These are phyloP conservation scores for Rugalucina vietnamica DNA, from an alignment of 2,888 invertebrate species.

Conservation along the genomic window DNA sequence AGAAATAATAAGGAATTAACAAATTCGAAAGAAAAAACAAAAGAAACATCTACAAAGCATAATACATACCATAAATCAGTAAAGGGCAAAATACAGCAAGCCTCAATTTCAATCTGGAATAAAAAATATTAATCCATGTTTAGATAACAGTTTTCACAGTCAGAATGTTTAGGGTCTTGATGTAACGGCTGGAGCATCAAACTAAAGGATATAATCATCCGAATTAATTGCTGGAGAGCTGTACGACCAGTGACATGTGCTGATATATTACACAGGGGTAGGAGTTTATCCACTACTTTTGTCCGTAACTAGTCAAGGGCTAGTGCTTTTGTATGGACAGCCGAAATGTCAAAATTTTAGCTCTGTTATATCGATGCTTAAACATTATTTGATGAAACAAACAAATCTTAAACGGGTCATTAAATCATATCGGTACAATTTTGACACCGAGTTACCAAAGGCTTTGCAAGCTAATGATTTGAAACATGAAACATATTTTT, in stretches of 20 bases:
- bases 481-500: slow-evolving; percentile 1
- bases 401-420: slow-evolving; percentile 2
- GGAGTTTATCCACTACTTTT: slow-evolving; percentile 26
- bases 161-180: not conserved
- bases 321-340: not conserved
- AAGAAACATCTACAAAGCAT: too few species aligned
- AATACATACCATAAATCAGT: too few species aligned
- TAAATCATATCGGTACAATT: slow-evolving; percentile 19
- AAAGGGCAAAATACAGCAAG: too few species aligned
- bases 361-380: slow-evolving; percentile 1
- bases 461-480: not conserved
- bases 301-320: slow-evolving; percentile 21
- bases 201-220: not conserved
- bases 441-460: slow-evolving; percentile 34
- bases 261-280: slow-evolving; percentile 26
- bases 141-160: too few species aligned
- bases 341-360: slow-evolving; percentile 17
- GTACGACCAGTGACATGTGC: slow-evolving; percentile 24
- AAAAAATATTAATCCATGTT: too few species aligned
- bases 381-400: slow-evolving; percentile 17
- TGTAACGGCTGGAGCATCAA: slow-evolving; percentile 11
- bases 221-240: slow-evolving; percentile 1
- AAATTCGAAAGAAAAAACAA: too few species aligned
- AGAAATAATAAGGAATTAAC: too few species aligned
- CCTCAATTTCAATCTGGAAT: too few species aligned